Base-by-base conservation (phyloP, 2,888 invertebrate species). In the Amblyjoppa proteus region DNA sequence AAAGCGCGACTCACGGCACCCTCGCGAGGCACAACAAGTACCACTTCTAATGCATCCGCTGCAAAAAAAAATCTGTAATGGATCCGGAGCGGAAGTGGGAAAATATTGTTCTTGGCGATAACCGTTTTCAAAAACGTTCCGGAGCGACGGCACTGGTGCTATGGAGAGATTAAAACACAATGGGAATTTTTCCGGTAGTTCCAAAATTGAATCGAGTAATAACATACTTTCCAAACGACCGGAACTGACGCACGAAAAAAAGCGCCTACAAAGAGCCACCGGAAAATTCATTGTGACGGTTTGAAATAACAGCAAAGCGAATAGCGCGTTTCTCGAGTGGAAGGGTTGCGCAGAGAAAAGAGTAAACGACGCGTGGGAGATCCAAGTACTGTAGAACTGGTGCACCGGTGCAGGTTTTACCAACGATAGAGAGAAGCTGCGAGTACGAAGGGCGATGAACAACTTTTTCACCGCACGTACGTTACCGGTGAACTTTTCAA, bases 251-350 rank as follows among this genome's bases (percentile, higher is more conserved):
- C 11, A 41, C 45, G 20, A n/a, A 16, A 6, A 41, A 69, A 56
- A 66, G 3, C 16, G 34, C 1, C 9, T 25, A 38, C 9, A 28
- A 77, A 77, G 66, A 68, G 3, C 45, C 61, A 58, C 31, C 73
- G n/a, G n/a, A 51, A 75, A 74, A 75, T 73, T 75, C 71, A 83
- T 79, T 74, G 73, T 56, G 73, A 78, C 45, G 64, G 71, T 70
- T 78, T 78, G 61, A 16, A 73, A 38, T 68, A 68, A 68, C 69
- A 53, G 16, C 73, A 56, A 64, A 56, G 34, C 61, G 45, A 69
- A 81, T 76, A 41, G 61, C 74, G 83, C 51, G 74, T 64, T 75
- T 75, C 51, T 61, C 79, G 83, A 75, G 73, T 53, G 69, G 45
- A 38, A 64, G 16, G 49, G 51, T 31, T 41, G 11, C 38, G 41